Evolutionary conservation across 2,888 invertebrate species (phyloP).

Genomic region (Cantharis lateralis): DNA sequence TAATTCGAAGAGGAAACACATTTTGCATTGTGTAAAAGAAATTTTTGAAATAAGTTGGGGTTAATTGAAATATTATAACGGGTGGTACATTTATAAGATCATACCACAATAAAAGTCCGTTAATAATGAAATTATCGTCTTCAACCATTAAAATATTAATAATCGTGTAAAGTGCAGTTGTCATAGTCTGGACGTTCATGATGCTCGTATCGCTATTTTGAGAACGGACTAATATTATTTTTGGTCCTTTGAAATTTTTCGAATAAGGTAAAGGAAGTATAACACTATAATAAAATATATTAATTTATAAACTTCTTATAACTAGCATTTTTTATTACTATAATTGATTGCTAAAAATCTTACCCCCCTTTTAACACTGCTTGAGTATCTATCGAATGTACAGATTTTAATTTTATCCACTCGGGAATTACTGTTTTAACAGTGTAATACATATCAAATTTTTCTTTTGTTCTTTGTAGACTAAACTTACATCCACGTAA

Average conservation of each 20-base stretch:
- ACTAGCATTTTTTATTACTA: too few species aligned
- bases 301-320: too few species aligned
- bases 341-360: neutral
- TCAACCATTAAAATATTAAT: neutral
- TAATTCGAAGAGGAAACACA: neutral
- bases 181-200: neutral
- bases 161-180: neutral
- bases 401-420: slow-evolving; percentile 60
- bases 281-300: too few species aligned
- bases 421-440: slow-evolving; percentile 63
- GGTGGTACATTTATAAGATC: neutral
- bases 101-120: neutral
- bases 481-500: slow-evolving; percentile 62
- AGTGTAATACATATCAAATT: slow-evolving; percentile 64
- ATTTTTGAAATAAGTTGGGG: neutral
- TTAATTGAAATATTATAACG: neutral
- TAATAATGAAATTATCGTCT: neutral
- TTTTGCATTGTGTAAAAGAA: neutral
- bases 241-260: neutral
- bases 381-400: slow-evolving; percentile 42
- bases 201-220: neutral
- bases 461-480: slow-evolving; percentile 60
- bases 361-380: slow-evolving; percentile 31
- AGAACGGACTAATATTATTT: neutral
- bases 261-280: neutral